Conservation (phyloP, 2,888 invertebrate genomes). For the Baccha elongata region DNA sequence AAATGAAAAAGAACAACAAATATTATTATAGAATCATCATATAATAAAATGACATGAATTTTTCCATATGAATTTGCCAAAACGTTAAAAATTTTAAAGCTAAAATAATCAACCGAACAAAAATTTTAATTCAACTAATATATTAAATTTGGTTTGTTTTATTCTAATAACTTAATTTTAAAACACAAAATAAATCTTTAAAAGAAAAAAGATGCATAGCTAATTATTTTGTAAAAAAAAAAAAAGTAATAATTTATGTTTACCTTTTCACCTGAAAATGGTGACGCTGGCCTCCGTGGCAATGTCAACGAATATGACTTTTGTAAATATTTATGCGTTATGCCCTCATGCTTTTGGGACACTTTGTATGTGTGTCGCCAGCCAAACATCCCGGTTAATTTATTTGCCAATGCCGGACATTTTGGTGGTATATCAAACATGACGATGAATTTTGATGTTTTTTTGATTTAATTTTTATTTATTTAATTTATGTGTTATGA, state of each 20-base stretch:
- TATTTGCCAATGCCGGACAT: constrained; percentile 90
- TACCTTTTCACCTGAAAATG: constrained; percentile 80
- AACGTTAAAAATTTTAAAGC: no score
- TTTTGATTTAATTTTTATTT: constrained; percentile 10
- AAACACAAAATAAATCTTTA: neutral
- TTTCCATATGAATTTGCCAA: no score
- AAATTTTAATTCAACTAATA: no score
- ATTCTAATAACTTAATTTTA: no score
- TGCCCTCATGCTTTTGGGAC: constrained; percentile 88
- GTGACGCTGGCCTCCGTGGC: constrained; percentile 79
- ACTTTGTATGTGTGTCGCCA: constrained; percentile 92
- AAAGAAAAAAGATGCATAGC: neutral
- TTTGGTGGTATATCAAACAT: constrained; percentile 87
- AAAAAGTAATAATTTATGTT: constrained; percentile 43
- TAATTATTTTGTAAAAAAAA: no score
- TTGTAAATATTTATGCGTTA: constrained; percentile 82
- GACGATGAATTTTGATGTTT: constrained; percentile 42
- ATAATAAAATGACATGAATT: no score
- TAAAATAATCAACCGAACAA: no score
- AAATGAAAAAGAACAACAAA: no score
- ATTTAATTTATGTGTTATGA: constrained; percentile 26
- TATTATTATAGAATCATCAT: no score
- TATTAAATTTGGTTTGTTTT: no score
- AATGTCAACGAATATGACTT: constrained; percentile 82
- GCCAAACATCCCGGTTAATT: constrained; percentile 89